Evolutionary conservation across 1,140 invertebrate species (phyloP), one percentile per base, ranked within the genome.

Genomic region (Nylanderia fulva): DNA sequence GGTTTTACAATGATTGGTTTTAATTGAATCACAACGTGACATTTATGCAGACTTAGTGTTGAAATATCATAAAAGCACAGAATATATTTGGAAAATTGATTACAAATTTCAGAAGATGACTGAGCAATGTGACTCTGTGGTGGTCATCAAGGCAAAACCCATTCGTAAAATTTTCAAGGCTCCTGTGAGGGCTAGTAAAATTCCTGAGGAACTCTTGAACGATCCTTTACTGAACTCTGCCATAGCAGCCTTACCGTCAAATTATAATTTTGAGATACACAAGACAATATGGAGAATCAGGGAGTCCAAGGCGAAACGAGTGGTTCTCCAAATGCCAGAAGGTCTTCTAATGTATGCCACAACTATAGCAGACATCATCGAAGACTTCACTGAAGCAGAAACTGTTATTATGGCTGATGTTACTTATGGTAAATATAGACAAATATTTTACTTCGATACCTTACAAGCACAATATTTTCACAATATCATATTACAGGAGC

Each of bases 191-290:
- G 93, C 97, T n/a, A 98, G 96, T 91, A 97, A 97, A 95, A 97
- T 99, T 88, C 98, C 98, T 1, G 96, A 97, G 88, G 97, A 97
- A 87, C 96, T 99, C 66, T 93, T 98, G 24, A 96, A 98, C 91
- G 96, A 99, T 96, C 95, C 96, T 9, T 88, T 97, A 85, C 93
- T 99, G 58, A 96, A 97, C 90, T 94, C 95, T 91, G 97, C 98
- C 5, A 96, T 97, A 76, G 95, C 96, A 88, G 93, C 95, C 64
- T 95, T 99, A 64, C 99, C 99, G 9, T 92, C 96, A 18, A 99
- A 99, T 95, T 99, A 99, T 92, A 99, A 99, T 95, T 99, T 99
- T 95, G 99, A 99, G 96, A 97, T 99, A 90, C 98, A 98, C 60
- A 99, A 99, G 95, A 99, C 99, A 0, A 97, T 99, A 93, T 99